Percentiles rank a stretch among this genome's conserved stretches.
Evolutionary conservation across 2,888 invertebrate species (phyloP).

Genomic region (Craniophora ligustri): DNA sequence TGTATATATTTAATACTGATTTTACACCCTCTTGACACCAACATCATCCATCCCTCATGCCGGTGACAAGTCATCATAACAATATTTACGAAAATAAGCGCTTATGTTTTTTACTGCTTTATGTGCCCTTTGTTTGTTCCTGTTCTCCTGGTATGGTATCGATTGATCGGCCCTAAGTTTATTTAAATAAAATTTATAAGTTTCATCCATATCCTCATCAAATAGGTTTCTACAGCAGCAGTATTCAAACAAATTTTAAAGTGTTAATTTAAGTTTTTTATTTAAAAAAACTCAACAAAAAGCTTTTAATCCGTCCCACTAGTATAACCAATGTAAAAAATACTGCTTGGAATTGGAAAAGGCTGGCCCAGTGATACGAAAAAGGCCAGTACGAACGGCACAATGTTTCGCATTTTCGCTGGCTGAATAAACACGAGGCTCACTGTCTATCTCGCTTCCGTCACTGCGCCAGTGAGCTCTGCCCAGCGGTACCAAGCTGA

Average conservation of each 20-base stretch:
- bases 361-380: conserved; percentile 38
- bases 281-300: too few species aligned
- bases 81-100: conserved; percentile 51
- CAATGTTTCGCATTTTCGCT: conserved; percentile 51
- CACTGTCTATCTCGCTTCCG: conserved; percentile 53
- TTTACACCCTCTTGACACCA: conserved; percentile 36
- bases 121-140: conserved; percentile 36
- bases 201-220: too few species aligned
- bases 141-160: conserved; percentile 8
- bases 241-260: neutral
- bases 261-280: too few species aligned
- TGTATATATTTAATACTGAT: conserved; percentile 29
- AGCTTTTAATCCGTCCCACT: too few species aligned
- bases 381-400: conserved; percentile 44
- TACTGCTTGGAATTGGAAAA: conserved; percentile 47
- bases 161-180: conserved; percentile 8
- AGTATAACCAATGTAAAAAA: conserved; percentile 35
- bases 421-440: conserved; percentile 51
- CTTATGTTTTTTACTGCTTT: conserved; percentile 48
- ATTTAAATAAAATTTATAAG: neutral
- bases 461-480: conserved; percentile 55
- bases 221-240: neutral
- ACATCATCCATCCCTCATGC: conserved; percentile 41
- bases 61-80: conserved; percentile 54
- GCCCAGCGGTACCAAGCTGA: conserved; percentile 38